These are phyloP conservation scores for Pristionchus arcanus DNA, from an alignment of 2,888 invertebrate genomes.

Conservation along the genomic window DNA sequence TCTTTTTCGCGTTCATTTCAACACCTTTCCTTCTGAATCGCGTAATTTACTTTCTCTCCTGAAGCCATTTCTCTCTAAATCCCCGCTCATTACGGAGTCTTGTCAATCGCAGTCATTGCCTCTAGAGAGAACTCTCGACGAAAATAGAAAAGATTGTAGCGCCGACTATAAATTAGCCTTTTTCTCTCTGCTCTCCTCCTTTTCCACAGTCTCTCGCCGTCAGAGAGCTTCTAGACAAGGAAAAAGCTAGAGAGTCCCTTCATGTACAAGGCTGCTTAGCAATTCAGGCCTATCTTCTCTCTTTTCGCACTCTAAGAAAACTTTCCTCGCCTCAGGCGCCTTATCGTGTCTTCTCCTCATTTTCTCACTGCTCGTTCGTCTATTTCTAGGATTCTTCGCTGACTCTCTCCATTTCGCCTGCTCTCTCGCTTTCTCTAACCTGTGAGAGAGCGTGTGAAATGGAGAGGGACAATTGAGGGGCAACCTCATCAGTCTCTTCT, in stretches of 20 bases:
- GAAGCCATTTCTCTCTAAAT: background rate
- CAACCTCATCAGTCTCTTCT: constrained; percentile 41
- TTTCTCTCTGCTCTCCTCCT: background rate
- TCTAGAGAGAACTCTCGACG: constrained; percentile 6
- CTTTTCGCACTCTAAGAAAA: constrained; percentile 6
- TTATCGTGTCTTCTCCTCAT: background rate
- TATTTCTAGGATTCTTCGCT: background rate
- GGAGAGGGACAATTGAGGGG: too few species aligned
- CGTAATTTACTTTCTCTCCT: too few species aligned
- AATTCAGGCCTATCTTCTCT: constrained; percentile 25
- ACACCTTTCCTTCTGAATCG: background rate
- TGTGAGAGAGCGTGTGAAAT: background rate
- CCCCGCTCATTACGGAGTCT: background rate
- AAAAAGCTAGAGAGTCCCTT: constrained; percentile 9
- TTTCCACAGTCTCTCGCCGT: background rate
- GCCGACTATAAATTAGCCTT: background rate
- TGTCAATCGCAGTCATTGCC: background rate
- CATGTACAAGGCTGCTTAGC: background rate
- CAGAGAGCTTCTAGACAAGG: background rate
- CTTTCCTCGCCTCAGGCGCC: constrained; percentile 16
- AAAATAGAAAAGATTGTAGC: constrained; percentile 35
- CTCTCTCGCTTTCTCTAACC: background rate
- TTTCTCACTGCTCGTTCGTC: background rate
- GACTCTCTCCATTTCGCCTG: background rate
- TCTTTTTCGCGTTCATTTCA: background rate